These are phyloP conservation scores for Folsomia manolachei DNA, from an alignment of 2,888 invertebrate species.

Conservation along the genomic window DNA sequence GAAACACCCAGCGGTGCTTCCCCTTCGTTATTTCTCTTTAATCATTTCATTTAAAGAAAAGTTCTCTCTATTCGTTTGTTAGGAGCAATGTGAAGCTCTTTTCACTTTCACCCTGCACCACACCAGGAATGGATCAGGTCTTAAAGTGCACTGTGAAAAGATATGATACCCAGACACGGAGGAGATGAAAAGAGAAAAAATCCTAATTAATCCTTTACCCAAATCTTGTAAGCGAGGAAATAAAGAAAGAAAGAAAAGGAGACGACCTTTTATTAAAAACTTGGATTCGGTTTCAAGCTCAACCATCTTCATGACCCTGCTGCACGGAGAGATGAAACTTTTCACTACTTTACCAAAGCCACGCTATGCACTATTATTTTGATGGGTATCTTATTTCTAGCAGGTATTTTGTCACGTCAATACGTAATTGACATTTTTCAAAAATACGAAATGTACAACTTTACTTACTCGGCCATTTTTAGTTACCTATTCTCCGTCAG, in stretches of 20 bases:
- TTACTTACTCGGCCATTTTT: too few relatives aligned
- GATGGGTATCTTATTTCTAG: too few relatives aligned
- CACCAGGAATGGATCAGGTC: background rate
- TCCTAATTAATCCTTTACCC: constrained; percentile 20
- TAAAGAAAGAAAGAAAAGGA: background rate
- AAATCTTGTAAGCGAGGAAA: constrained; percentile 8
- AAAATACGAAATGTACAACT: too few relatives aligned
- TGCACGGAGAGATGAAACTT: too few relatives aligned
- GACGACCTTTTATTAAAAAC: constrained; percentile 19
- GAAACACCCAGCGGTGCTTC: constrained; percentile 11
- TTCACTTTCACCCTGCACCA: too few relatives aligned
- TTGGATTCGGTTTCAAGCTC: background rate
- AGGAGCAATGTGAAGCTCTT: constrained; percentile 3
- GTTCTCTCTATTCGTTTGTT: background rate
- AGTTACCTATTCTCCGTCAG: too few relatives aligned
- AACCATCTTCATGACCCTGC: too few relatives aligned
- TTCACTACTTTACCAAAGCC: too few relatives aligned
- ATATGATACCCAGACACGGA: background rate
- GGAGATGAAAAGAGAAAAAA: constrained; percentile 13
- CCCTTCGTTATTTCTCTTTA: constrained; percentile 16
- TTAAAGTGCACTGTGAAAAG: too few relatives aligned
- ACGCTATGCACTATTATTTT: too few relatives aligned
- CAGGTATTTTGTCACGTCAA: too few relatives aligned
- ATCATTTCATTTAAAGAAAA: constrained; percentile 5
- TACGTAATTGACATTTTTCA: too few relatives aligned